Evolutionary conservation across 2,113 vertebrate species (phyloP), one percentile per base, ranked within the genome.

Genomic region (Paedocypris sp.): DNA sequence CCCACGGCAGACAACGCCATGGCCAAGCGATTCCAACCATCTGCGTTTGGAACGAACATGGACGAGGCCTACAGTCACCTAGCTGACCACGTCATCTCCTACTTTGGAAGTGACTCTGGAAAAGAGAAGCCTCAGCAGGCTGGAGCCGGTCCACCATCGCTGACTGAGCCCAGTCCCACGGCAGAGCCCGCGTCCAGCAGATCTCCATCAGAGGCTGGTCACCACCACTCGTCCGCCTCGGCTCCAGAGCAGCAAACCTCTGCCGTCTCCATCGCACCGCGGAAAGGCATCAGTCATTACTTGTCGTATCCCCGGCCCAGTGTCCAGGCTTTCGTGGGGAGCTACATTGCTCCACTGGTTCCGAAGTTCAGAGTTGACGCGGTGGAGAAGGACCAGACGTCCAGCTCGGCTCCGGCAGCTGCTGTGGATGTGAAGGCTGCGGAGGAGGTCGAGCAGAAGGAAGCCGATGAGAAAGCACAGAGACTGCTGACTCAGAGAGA

Each of bases 311-410:
- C 91, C 8, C 86, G 84, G 54, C 92, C 91, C 76, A 94, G 88
- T 0, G 86, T 97, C 7, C 94, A 95, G 48, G 91, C 91, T 11
- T 93, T 98, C 67, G 90, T 98, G 4, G 93, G 91, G 69, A 92
- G 81, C 72, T 98, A 94, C 73, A 88, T 98, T 13, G 80, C 87
- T 2, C 90, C 91, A 4, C 78, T 97, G 59, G 92, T 96, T 18
- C 93, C 93, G 28, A 97, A 88, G 67, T 85, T 94, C 65, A 74
- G 88, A 45, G 75, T 76, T 0, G 91, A 95, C 1, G 1, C 75
- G 3, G 69, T 66, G 23, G 80, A 80, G 29, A 78, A 71, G 18
- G 78, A 76, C 4, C 72, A 63, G 10, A 71, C 81, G 29, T 68
- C 70, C 0, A 2, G 48, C 7, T 31, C 33, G 11, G 82, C 50